Conservation (phyloP, 2,113 vertebrate species). For the Stegastes partitus region DNA sequence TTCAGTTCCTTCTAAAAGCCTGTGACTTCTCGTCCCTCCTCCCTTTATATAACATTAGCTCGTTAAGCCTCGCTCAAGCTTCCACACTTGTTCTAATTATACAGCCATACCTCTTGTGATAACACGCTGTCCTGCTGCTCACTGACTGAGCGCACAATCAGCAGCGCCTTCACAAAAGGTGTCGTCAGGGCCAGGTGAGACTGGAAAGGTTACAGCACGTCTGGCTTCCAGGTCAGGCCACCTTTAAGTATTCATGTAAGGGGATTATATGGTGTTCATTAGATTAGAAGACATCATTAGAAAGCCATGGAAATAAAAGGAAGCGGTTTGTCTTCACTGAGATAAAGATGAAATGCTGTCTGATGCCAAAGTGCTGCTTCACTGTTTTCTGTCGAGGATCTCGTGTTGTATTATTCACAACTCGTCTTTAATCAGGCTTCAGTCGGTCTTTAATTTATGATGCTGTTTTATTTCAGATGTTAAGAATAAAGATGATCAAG, state of each 20-base stretch:
- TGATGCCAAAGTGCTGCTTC: neutral
- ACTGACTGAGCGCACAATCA: conserved; percentile 43
- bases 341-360: conserved; percentile 6
- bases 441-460: neutral
- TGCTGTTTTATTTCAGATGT: neutral
- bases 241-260: conserved; percentile 3
- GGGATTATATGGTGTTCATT: conserved; percentile 2
- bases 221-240: neutral
- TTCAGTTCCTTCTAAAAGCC: neutral
- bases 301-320: conserved; percentile 8
- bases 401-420: neutral
- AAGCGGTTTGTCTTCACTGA: neutral
- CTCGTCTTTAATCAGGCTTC: conserved; percentile 4
- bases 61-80: conserved; percentile 39
- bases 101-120: conserved; percentile 39
- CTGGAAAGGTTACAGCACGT: conserved; percentile 9
- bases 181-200: neutral
- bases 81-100: conserved; percentile 55
- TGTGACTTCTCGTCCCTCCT: conserved; percentile 6
- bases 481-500: neutral
- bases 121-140: conserved; percentile 20
- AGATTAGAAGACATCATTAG: conserved; percentile 4
- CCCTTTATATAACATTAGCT: conserved; percentile 27
- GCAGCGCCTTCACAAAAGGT: conserved; percentile 3
- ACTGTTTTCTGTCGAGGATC: neutral